Base-by-base conservation (phyloP, 2,797 vertebrate genomes). In the Oophaga sylvatica region DNA sequence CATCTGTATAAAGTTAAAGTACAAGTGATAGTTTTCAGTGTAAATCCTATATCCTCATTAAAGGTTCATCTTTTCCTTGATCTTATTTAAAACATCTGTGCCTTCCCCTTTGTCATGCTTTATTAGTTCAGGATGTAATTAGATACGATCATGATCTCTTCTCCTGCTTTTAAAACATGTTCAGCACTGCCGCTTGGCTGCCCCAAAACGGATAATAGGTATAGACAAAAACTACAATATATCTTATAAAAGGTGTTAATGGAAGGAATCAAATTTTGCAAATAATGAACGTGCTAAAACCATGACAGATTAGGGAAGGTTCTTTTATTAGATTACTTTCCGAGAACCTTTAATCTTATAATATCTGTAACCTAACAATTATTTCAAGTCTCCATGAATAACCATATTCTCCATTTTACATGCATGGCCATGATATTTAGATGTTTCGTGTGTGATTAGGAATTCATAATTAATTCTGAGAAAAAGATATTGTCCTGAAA, bases 71-170 rank as follows among this genome's bases (percentile, higher is more conserved):
- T 63, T 29, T 79, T n/a, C 41, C n/a, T 75, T 75, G 45, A 75
- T 65, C 5, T 35, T 29, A 81, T 53, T 48, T 26, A 41, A 48
- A 26, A 13, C 4, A 19, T 48, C 15, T 16, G 15, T 67, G 22
- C 41, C 65, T 5, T 41, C 20, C 29, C 62, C 31, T 35, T 41
- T 81, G 10, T 48, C 22, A 81, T 65, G 59, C 60, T 41, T 81
- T 81, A 63, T 63, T 81, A 63, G 31, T 81, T 17, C 62, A 26
- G 80, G 80, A 67, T 67, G 26, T 48, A 65, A 45, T 81, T 65
- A 45, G 19, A 48, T 48, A 48, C n/a, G 31, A 63, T n/a, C 35
- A 20, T 62, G 19, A 80, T 60, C 56, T 78, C n/a, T 57, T 57
- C 56, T 79, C 56, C 53, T 60, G 53, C 57, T 62, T 62, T 79